phyloP scores from a whole-genome alignment of 2,888 invertebrate genomes.

The Diaprepes abbreviatus region DNA sequence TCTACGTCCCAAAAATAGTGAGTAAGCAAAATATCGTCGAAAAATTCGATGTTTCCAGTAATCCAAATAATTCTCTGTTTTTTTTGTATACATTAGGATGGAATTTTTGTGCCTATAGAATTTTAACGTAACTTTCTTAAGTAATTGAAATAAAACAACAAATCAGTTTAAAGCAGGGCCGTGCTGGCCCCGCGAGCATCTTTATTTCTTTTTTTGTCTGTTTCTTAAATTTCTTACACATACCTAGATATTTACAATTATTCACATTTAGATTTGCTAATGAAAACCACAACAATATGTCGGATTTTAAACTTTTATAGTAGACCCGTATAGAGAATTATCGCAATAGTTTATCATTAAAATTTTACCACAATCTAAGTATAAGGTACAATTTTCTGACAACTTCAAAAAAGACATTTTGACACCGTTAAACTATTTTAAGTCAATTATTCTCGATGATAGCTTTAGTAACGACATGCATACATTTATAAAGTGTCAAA shows the following conservation, averaged over 20 bases:
- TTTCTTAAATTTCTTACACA: slow-evolving; percentile 46
- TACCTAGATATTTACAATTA: slow-evolving; percentile 48
- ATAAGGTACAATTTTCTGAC: slow-evolving; percentile 8
- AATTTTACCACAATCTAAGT: slow-evolving; percentile 36
- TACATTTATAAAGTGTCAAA: not conserved
- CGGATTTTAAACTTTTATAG: slow-evolving; percentile 24
- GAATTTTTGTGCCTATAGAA: too few species aligned
- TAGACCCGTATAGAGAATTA: slow-evolving; percentile 49
- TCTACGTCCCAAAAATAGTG: too few species aligned
- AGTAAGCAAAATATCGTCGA: too few species aligned
- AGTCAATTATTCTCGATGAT: not conserved
- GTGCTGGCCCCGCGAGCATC: slow-evolving; percentile 36
- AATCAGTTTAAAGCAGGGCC: slow-evolving; percentile 29
- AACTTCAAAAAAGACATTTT: slow-evolving; percentile 16
- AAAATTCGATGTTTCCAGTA: too few species aligned
- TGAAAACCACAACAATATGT: slow-evolving; percentile 35
- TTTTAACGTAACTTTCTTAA: too few species aligned
- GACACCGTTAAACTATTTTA: not conserved
- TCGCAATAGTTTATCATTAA: slow-evolving; percentile 34
- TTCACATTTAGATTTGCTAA: slow-evolving; percentile 48
- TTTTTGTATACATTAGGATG: too few species aligned
- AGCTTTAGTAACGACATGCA: not conserved
- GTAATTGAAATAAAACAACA: slow-evolving; percentile 24
- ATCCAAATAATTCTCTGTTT: too few species aligned
- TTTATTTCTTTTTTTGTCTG: slow-evolving; percentile 46